A percentile compares a stretch with the other conserved stretches of the same genome.
phyloP scores from a whole-genome alignment of 1,140 invertebrate species.

The Physella acuta region DNA sequence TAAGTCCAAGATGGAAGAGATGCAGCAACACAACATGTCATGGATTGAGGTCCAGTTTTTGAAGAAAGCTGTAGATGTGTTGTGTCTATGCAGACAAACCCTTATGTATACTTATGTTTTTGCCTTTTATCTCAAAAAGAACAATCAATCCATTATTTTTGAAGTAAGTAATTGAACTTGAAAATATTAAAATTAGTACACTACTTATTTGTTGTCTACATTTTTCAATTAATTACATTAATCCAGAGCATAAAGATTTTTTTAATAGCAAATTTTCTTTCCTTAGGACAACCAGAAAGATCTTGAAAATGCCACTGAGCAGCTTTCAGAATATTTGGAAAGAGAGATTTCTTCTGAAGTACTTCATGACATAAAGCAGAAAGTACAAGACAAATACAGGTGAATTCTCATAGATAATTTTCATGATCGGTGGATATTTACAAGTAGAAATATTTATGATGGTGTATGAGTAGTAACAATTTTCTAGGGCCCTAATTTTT shows the following conservation, averaged over 20 bases:
- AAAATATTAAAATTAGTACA: background rate
- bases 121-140: conserved; percentile 96
- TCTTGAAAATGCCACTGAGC: conserved; percentile 94
- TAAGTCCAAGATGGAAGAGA: conserved; percentile 98
- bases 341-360: conserved; percentile 97
- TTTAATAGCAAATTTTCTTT: too few species aligned
- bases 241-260: background rate
- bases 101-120: conserved; percentile 99
- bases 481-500: background rate
- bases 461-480: background rate
- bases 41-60: conserved; percentile 99
- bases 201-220: too few species aligned
- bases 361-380: conserved; percentile 96
- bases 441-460: background rate
- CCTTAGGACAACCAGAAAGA: conserved; percentile 92
- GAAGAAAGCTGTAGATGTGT: conserved; percentile 95
- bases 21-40: conserved; percentile 99
- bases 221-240: too few species aligned
- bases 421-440: background rate
- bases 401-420: conserved; percentile 54
- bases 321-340: conserved; percentile 94
- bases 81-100: conserved; percentile 95
- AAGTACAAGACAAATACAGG: conserved; percentile 99
- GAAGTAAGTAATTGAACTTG: conserved; percentile 65
- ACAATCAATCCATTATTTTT: conserved; percentile 98